Conservation (phyloP, 2,888 invertebrate genomes). For the Quadriops clusia region DNA sequence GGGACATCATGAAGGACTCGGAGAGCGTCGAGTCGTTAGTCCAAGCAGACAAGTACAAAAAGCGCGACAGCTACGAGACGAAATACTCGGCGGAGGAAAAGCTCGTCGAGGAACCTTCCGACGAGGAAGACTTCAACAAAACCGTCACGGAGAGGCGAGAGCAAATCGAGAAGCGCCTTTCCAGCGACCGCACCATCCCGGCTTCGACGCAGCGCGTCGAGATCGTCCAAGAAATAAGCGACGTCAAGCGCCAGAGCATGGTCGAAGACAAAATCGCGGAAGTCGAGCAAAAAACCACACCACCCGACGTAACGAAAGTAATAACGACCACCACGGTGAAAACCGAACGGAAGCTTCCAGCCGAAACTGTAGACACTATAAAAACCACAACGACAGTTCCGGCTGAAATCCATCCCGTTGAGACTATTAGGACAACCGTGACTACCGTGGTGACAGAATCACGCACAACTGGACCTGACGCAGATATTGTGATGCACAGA, state of each 20-base stretch:
- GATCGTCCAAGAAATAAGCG: constrained; percentile 56
- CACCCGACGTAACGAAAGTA: constrained; percentile 21
- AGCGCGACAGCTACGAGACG: constrained; percentile 49
- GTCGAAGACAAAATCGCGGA: constrained; percentile 42
- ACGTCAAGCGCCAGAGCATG: constrained; percentile 53
- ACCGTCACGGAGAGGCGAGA: constrained; percentile 66
- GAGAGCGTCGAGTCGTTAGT: constrained; percentile 35
- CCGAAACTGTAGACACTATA: constrained; percentile 15
- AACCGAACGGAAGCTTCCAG: constrained; percentile 16
- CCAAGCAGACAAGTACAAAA: constrained; percentile 13
- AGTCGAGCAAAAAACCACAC: constrained; percentile 41
- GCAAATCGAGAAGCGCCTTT: constrained; percentile 62
- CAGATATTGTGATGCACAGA: constrained; percentile 17
- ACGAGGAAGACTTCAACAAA: constrained; percentile 50
- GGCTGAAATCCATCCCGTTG: constrained; percentile 14
- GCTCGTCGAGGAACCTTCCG: constrained; percentile 45
- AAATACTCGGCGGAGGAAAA: constrained; percentile 76
- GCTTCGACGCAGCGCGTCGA: constrained; percentile 63
- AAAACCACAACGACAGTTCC: constrained; percentile 15
- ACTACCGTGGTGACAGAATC: constrained; percentile 22
- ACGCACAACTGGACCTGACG: constrained; percentile 20
- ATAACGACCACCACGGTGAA: constrained; percentile 16
- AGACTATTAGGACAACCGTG: constrained; percentile 12
- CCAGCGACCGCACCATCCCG: constrained; percentile 54
- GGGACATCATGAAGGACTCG: constrained; percentile 58